Conservation (phyloP, 2,113 vertebrate species). For the Ornithorhynchus anatinus region DNA sequence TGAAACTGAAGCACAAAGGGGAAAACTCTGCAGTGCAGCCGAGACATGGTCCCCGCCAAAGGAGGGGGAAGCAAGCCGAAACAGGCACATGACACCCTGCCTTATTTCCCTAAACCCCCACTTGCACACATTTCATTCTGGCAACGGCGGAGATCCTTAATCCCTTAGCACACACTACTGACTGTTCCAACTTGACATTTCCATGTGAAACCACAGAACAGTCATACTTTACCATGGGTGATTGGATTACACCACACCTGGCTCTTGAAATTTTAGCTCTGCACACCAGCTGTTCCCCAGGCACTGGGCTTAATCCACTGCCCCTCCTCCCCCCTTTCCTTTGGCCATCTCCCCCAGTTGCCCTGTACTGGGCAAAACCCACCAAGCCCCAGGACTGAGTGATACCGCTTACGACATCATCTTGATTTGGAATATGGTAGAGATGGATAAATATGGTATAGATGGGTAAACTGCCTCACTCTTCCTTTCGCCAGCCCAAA, state of each 20-base stretch:
- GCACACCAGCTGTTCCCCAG: background rate
- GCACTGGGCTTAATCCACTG: background rate
- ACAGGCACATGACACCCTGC: background rate
- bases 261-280: background rate
- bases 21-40: background rate
- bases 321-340: background rate
- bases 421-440: too few relatives aligned
- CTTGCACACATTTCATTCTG: background rate
- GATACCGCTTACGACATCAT: too few relatives aligned
- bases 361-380: background rate
- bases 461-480: background rate
- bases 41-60: background rate
- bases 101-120: background rate
- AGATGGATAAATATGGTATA: too few relatives aligned
- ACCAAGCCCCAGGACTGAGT: too few relatives aligned
- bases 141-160: slow-evolving; percentile 5
- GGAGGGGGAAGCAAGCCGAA: background rate
- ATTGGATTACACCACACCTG: background rate
- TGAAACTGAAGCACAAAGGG: slow-evolving; percentile 11
- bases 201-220: background rate
- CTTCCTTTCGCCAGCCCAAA: background rate
- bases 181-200: slow-evolving; percentile 24
- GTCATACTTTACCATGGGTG: background rate
- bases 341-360: background rate
- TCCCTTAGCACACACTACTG: background rate